Evolutionary conservation across 2,113 vertebrate species (phyloP), one percentile per base, ranked within the genome.

Genomic region (Puntigrus tetrazona): DNA sequence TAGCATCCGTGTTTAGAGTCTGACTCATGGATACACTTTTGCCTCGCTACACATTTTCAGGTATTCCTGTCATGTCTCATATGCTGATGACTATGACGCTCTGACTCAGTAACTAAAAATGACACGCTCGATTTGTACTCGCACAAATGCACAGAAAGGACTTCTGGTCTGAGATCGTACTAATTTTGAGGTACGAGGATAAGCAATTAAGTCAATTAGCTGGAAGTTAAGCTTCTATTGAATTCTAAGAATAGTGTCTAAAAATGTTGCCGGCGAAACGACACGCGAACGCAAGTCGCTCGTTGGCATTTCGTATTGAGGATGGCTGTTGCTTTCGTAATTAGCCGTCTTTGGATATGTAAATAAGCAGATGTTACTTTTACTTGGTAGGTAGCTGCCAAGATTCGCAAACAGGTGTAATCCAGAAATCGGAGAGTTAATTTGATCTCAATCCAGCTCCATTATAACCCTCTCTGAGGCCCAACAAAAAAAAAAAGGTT

Each of bases 151-250:
- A n/a, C 80, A 25, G 14, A 72, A 82, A 82, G 22, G 80, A 55
- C 80, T 82, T 70, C 29, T 82, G 47, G 29, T 70, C 80, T 55
- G 65, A 70, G 80, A 70, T 69, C 79, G 70, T 47, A 25, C 27
- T 81, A 16, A 81, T 82, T 82, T 82, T 70, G 18, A 82, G 80
- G 61, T 82, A 36, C 43, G 45, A 38, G 29, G 63, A 72, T 34
- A 82, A 82, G 80, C 80, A 82, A 70, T 82, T 82, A 82, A 82
- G 80, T 34, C 80, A 82, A 82, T 82, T 82, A 82, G 16, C 20
- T 82, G 11, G 31, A 82, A 82, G 20, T 70, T 82, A 34, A 55
- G 80, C 65, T 82, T 50, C 61, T 67, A 50, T 52, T 70, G 79
- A 69, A 52, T 82, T 82, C 80, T 45, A 70, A 81, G 79, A 81